Evolutionary conservation across 1,140 invertebrate genomes (phyloP).

Genomic region (Drosophila jambulina): DNA sequence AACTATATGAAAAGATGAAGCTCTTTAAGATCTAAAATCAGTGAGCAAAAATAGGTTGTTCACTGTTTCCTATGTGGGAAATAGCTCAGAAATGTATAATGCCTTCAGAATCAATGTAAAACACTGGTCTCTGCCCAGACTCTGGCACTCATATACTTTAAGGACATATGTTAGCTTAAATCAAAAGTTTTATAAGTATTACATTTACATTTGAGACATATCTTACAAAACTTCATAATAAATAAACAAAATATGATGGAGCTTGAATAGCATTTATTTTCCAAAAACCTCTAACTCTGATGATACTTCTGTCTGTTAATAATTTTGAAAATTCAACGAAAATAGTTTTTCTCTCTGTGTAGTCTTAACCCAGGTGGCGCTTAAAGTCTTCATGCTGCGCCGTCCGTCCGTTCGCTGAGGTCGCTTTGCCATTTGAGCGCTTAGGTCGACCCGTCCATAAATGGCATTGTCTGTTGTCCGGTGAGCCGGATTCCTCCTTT

Average conservation of each 20-base stretch:
- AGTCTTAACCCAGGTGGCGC: slow-evolving; percentile 21
- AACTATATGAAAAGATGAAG: not conserved
- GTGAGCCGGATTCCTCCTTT: slow-evolving; percentile 17
- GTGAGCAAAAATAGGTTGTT: not conserved
- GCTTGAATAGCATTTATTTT: not conserved
- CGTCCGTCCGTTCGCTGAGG: slow-evolving; percentile 59
- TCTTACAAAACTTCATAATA: no score
- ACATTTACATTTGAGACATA: no score
- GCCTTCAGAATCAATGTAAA: no score
- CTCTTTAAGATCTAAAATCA: not conserved
- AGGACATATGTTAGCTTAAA: no score
- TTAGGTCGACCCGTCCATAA: slow-evolving; percentile 54
- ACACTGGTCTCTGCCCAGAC: no score
- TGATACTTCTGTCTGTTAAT: not conserved
- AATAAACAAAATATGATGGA: no score
- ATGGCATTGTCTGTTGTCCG: slow-evolving; percentile 46
- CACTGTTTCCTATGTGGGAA: not conserved
- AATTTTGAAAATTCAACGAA: not conserved
- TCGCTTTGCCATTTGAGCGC: slow-evolving; percentile 52
- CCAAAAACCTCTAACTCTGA: not conserved
- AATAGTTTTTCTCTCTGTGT: not conserved
- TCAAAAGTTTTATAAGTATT: no score
- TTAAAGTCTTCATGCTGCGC: slow-evolving; percentile 59
- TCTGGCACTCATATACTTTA: no score
- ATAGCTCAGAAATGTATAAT: not conserved